Evolutionary conservation across 2,797 vertebrate genomes (phyloP).

Genomic region (Sebastes diaconus): DNA sequence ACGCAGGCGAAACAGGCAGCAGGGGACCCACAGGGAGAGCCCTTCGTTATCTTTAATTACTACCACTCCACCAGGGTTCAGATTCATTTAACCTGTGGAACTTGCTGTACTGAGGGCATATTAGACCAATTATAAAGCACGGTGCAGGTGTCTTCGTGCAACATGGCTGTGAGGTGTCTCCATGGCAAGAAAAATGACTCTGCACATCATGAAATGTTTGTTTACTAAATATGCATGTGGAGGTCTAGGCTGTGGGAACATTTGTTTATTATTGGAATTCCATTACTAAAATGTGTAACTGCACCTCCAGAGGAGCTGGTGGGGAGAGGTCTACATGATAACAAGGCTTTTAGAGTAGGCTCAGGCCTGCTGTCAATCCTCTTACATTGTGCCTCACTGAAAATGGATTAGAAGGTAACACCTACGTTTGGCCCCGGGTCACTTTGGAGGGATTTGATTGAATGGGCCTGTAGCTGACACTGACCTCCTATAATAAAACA

Average conservation of each 20-base stretch:
- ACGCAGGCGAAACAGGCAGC: slow-evolving; percentile 71
- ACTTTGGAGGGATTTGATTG: slow-evolving; percentile 81
- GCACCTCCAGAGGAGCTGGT: neutral
- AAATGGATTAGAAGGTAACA: slow-evolving; percentile 83
- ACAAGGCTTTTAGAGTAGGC: slow-evolving; percentile 60
- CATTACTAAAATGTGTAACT: neutral
- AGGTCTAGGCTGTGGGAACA: neutral
- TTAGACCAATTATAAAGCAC: slow-evolving; percentile 79
- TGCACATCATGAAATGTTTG: slow-evolving; percentile 8
- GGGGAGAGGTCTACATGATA: slow-evolving; percentile 15
- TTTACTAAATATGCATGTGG: neutral
- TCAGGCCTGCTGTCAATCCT: slow-evolving; percentile 82
- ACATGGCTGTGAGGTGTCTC: slow-evolving; percentile 49
- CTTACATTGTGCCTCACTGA: slow-evolving; percentile 80
- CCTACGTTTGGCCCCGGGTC: slow-evolving; percentile 74
- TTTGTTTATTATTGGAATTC: neutral
- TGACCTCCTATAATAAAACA: slow-evolving; percentile 34
- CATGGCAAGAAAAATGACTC: slow-evolving; percentile 48
- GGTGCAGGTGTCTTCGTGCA: slow-evolving; percentile 46
- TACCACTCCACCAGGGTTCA: slow-evolving; percentile 70
- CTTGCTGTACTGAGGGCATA: slow-evolving; percentile 61
- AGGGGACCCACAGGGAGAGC: slow-evolving; percentile 70
- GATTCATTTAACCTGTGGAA: slow-evolving; percentile 78
- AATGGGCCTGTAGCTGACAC: slow-evolving; percentile 66
- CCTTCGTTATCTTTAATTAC: slow-evolving; percentile 86